Base-by-base conservation (phyloP, 1,140 invertebrate species). In the Lepidostoma basale region DNA sequence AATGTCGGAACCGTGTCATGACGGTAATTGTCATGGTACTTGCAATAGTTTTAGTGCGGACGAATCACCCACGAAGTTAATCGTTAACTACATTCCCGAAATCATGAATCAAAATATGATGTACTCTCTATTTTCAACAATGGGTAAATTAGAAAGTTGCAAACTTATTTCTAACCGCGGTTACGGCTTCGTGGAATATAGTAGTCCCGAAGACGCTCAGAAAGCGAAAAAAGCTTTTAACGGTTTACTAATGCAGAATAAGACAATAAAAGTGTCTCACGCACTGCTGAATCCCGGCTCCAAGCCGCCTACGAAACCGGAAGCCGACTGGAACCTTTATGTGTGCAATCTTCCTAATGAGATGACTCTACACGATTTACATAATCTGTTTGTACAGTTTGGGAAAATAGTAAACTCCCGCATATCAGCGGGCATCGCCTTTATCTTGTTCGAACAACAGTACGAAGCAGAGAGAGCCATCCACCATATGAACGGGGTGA, bases 1-100 rank as follows among this genome's bases (percentile, higher is more conserved):
- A 83, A 82, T 82, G 81, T 82, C 81, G 80, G 81, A 82, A 81
- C 81, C 80, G 80, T 83, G 81, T 83, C 81, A 83, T 78, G 80
- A 82, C 78, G 79, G 77, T 81, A 82, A 81, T 83, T 82, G 80
- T 82, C 81, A 83, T 76, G 81, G 79, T 81, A 81, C 76, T 81
- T 80, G 78, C 76, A 80, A 83, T 79, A 59, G 22, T 58, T 81
- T 75, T 79, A 79, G 80, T 33, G 59, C 80, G 64, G 81, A 82
- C 66, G 82, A 83, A 80, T 83, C 82, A 76, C 81, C 82, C 75
- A 83, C 82, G 68, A 84, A 84, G 78, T 80, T 84, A 76, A 84
- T 84, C 74, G 80, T 84, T 76, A 84, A 84, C 79, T 84, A 84
- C 77, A 83, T 84, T 78, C 82, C 82, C 74, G 82, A 84, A 80